Base-by-base conservation (phyloP, 2,113 vertebrate species). In the Proterorhinus semilunaris region DNA sequence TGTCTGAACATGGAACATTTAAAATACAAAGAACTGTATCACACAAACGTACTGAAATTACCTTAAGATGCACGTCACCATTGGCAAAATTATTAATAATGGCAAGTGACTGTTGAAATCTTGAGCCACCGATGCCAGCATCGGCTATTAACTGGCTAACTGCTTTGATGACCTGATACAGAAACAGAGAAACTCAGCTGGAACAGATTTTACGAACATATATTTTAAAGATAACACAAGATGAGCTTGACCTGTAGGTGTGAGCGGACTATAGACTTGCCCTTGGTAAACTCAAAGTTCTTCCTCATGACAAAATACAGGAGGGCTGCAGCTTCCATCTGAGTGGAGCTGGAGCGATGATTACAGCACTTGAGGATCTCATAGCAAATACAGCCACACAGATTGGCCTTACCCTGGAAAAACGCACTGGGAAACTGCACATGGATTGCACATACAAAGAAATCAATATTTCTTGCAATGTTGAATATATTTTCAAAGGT, bases 11-110 rank as follows among this genome's bases (percentile, higher is more conserved):
- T 17, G 17, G 3, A 1, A 21, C 17, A 54, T 10, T 10, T 21
- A 10, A 21, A 27, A 9, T 11, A 27, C 2, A 27, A 8, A 55
- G 2, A 50, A 12, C 5, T 50, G 15, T 52, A 9, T 9, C 10
- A 21, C 6, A 46, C n/a, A 13, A 66, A 10, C 21, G 4, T 6
- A 16, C 10, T 27, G 21, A 15, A 10, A 36, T 0, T 78, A 98
- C 98, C 93, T 95, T 99, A 83, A 99, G 96, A 49, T 95, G 95
- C 45, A 93, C 94, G 84, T 99, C 97, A 88, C 98, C 96, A 63
- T 98, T 99, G 78, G 98, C 97, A 86, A 99, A 98, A 84, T 98
- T 98, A 82, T 99, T 99, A 78, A 97, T 96, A 85, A 98, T 98
- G 70, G 98, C 96, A 2, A 99, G 92, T 0, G 97, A 98, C 85